A percentile compares a stretch with the other conserved stretches of the same genome.
Evolutionary conservation across 2,888 invertebrate genomes (phyloP).

Genomic region (Pyrrhia umbra): DNA sequence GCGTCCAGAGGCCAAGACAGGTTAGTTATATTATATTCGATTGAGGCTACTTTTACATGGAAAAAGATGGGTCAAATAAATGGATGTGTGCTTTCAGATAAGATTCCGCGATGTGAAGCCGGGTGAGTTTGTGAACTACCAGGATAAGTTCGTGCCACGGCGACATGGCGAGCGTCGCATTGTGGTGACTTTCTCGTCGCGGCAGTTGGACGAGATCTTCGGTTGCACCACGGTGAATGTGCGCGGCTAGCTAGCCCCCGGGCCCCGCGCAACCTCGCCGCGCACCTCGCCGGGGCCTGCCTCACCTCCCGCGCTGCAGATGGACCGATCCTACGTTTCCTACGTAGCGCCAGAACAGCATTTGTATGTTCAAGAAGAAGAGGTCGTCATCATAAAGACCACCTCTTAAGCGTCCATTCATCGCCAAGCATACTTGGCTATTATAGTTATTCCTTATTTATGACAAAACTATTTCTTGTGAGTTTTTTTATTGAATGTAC

Average conservation of each 20-base stretch:
- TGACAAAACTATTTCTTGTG: slow-evolving; percentile 56
- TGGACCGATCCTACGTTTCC: slow-evolving; percentile 81
- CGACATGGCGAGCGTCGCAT: slow-evolving; percentile 91
- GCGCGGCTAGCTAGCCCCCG: slow-evolving; percentile 87
- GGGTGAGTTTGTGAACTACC: slow-evolving; percentile 91
- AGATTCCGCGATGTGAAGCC: slow-evolving; percentile 91
- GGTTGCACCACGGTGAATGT: slow-evolving; percentile 90
- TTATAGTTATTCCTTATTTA: slow-evolving; percentile 47
- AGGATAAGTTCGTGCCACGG: slow-evolving; percentile 90
- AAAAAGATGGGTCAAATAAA: slow-evolving; percentile 4
- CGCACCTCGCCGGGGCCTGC: slow-evolving; percentile 82
- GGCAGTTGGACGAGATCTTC: slow-evolving; percentile 91
- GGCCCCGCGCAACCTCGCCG: slow-evolving; percentile 82
- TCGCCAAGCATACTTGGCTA: slow-evolving; percentile 31
- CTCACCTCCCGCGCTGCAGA: slow-evolving; percentile 77
- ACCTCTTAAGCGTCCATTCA: slow-evolving; percentile 66
- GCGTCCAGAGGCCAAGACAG: slow-evolving; percentile 91
- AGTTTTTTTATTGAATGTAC: slow-evolving; percentile 65
- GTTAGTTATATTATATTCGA: slow-evolving; percentile 64
- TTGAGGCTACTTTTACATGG: neutral
- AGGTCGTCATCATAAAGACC: slow-evolving; percentile 82
- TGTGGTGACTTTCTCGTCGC: slow-evolving; percentile 92
- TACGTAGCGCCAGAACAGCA: slow-evolving; percentile 82
- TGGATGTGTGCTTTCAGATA: slow-evolving; percentile 73
- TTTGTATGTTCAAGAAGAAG: slow-evolving; percentile 83